These are phyloP conservation scores for Andrena dorsata DNA, from an alignment of 2,888 invertebrate genomes.

Conservation along the genomic window DNA sequence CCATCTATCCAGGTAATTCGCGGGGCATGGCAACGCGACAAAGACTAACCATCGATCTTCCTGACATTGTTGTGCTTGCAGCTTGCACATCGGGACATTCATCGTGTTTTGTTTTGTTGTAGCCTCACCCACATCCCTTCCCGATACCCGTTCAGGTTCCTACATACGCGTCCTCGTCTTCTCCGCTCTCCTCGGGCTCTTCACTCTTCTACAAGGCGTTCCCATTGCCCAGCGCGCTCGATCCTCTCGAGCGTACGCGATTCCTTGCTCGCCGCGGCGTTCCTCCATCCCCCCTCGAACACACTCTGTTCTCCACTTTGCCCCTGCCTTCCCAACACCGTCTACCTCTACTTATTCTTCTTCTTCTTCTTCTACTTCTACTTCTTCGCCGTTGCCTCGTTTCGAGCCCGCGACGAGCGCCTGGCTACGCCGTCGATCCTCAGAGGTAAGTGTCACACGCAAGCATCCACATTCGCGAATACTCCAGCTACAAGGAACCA, in stretches of 20 bases:
- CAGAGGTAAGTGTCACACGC: constrained; percentile 68
- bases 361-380: constrained; percentile 56
- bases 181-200: constrained; percentile 66
- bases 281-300: constrained; percentile 52
- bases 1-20: constrained; percentile 65
- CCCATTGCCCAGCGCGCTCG: constrained; percentile 47
- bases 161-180: constrained; percentile 72
- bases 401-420: constrained; percentile 63
- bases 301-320: constrained; percentile 28
- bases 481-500: neutral
- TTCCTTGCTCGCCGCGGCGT: constrained; percentile 26
- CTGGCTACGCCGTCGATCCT: constrained; percentile 62
- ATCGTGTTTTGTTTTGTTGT: constrained; percentile 85
- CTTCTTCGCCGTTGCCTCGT: constrained; percentile 65
- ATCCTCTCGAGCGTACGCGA: constrained; percentile 47
- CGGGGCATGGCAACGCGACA: constrained; percentile 29
- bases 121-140: constrained; percentile 76
- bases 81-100: constrained; percentile 85
- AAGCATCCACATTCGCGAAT: neutral
- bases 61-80: constrained; percentile 79
- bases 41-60: constrained; percentile 73
- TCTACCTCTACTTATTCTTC: constrained; percentile 51
- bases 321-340: constrained; percentile 48
- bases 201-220: constrained; percentile 40
- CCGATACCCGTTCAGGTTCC: constrained; percentile 65